A percentile compares a stretch with the other conserved stretches of the same genome.
phyloP scores from a whole-genome alignment of 1,140 invertebrate species.

The Ostrea denselamellosa region DNA sequence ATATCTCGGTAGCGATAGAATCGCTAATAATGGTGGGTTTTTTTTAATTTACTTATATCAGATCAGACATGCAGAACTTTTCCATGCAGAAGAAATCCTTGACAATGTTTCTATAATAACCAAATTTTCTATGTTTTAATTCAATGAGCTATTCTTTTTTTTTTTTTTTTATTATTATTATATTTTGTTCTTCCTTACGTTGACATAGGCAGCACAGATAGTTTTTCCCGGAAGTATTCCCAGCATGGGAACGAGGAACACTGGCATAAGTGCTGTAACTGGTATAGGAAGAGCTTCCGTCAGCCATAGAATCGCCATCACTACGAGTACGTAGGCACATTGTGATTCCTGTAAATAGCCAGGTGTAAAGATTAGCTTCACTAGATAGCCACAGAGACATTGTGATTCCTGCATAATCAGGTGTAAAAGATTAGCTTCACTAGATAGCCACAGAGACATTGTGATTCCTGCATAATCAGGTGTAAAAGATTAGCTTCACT shows the following conservation, averaged over 20 bases:
- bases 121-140: not conserved
- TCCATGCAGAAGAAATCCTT: too few species aligned
- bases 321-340: slow-evolving; percentile 88
- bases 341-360: slow-evolving; percentile 60
- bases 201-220: slow-evolving; percentile 68
- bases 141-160: not conserved
- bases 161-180: not conserved
- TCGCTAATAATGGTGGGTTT: too few species aligned
- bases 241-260: slow-evolving; percentile 79
- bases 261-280: slow-evolving; percentile 79
- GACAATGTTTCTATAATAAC: not conserved
- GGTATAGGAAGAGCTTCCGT: slow-evolving; percentile 80
- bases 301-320: slow-evolving; percentile 86
- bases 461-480: too few species aligned
- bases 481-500: too few species aligned
- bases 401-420: too few species aligned
- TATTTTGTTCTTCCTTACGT: slow-evolving; percentile 43
- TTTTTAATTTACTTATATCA: too few species aligned
- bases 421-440: too few species aligned
- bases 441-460: too few species aligned
- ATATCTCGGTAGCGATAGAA: too few species aligned
- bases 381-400: slow-evolving; percentile 86
- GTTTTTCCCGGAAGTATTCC: slow-evolving; percentile 72
- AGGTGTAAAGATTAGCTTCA: slow-evolving; percentile 78
- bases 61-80: too few species aligned